Evolutionary conservation across 1,140 invertebrate species (phyloP).

Genomic region (Calosoma granatense): DNA sequence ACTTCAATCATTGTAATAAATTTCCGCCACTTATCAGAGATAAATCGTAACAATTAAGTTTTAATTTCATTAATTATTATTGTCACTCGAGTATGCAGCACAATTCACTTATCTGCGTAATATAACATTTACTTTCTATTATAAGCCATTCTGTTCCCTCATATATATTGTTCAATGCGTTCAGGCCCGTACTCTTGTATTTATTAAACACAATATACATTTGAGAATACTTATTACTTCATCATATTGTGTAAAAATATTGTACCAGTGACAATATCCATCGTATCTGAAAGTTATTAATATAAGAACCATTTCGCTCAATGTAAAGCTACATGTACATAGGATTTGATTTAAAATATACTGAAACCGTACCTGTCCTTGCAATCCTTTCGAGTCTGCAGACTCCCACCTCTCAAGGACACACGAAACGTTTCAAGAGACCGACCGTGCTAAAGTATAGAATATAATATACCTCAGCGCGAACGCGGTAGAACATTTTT

Average conservation of each 20-base stretch:
- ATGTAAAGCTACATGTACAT: too few species aligned
- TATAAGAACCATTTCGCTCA: too few species aligned
- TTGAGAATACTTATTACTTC: too few species aligned
- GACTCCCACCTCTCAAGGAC: constrained; percentile 1
- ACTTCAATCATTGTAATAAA: neutral
- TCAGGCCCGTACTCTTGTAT: neutral
- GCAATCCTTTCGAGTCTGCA: too few species aligned
- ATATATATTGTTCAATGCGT: neutral
- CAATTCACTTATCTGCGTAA: constrained; percentile 1
- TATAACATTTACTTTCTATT: neutral
- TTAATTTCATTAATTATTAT: constrained; percentile 7
- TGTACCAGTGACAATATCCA: too few species aligned
- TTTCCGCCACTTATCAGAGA: neutral
- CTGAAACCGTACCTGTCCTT: too few species aligned
- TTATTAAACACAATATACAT: too few species aligned
- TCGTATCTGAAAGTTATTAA: too few species aligned
- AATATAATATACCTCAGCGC: neutral
- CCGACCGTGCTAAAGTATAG: neutral
- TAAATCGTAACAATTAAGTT: constrained; percentile 5
- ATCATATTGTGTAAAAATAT: too few species aligned
- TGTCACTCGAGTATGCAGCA: constrained; percentile 1
- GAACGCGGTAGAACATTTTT: neutral
- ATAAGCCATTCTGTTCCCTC: neutral
- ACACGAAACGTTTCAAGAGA: neutral
- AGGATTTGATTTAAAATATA: too few species aligned